Evolutionary conservation across 2,113 vertebrate species (phyloP).

Genomic region (Dryoscopus gambensis): DNA sequence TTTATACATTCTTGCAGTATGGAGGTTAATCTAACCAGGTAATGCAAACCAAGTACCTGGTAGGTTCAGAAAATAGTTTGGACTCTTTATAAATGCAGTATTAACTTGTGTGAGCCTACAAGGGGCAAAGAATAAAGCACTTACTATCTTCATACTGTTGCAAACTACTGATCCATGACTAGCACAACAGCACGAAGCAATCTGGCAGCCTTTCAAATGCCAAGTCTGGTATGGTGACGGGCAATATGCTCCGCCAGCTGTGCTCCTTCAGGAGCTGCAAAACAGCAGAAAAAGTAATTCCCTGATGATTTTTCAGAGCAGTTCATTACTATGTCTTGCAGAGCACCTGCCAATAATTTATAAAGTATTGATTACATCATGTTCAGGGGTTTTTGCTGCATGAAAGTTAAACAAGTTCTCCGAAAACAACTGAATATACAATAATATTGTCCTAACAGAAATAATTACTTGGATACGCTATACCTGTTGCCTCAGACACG

Average conservation of each 20-base stretch:
- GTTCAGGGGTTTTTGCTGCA: not conserved
- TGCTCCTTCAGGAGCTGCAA: conserved; percentile 1
- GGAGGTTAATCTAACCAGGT: not conserved
- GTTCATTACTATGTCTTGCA: not conserved
- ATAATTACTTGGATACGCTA: not conserved
- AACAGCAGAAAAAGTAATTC: not conserved
- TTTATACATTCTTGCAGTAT: not conserved
- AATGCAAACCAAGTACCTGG: not conserved
- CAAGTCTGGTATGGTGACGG: not conserved
- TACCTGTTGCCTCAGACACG: not conserved
- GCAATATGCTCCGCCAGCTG: conserved; percentile 47
- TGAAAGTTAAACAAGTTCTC: not conserved
- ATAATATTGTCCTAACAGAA: not conserved
- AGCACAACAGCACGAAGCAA: not conserved
- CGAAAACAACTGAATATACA: not conserved
- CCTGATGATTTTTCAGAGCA: not conserved
- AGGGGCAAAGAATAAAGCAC: not conserved
- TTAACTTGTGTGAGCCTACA: not conserved
- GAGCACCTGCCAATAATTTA: not conserved
- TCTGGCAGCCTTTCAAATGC: conserved; percentile 25
- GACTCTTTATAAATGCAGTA: not conserved
- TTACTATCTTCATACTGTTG: not conserved
- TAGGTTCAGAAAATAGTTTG: not conserved
- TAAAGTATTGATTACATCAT: not conserved
- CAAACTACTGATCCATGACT: not conserved